Percentiles rank a stretch among this genome's conserved stretches.
phyloP scores from a whole-genome alignment of 1,140 invertebrate species.

The Trichomalopsis sarcophagae region DNA sequence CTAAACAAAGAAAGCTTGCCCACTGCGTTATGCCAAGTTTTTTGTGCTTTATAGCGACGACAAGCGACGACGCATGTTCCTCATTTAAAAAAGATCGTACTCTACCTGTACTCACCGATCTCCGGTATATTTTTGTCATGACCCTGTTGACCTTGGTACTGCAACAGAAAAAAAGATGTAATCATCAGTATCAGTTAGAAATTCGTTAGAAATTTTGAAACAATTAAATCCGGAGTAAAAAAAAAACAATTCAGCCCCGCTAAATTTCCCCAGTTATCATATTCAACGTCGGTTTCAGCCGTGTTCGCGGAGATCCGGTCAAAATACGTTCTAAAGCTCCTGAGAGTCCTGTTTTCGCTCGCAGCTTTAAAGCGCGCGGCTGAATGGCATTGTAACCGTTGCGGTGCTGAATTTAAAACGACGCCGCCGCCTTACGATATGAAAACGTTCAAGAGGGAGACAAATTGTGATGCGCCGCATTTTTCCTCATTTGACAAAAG shows the following conservation, averaged over 20 bases:
- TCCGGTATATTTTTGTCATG: conserved; percentile 69
- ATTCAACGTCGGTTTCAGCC: no score
- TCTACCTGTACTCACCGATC: conserved; percentile 66
- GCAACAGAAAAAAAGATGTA: conserved; percentile 58
- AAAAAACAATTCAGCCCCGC: no score
- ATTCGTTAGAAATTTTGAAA: no score
- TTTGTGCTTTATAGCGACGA: conserved; percentile 7
- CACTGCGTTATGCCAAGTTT: not conserved
- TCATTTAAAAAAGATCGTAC: conserved; percentile 28
- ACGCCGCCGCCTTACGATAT: not conserved
- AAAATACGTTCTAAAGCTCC: no score
- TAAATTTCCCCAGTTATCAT: no score
- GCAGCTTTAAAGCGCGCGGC: no score
- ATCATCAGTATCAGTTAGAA: no score
- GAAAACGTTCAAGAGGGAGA: not conserved
- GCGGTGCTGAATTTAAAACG: not conserved
- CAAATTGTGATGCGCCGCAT: not conserved
- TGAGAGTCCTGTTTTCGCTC: no score
- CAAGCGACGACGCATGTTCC: conserved; percentile 26
- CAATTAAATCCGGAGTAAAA: no score
- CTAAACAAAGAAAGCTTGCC: conserved; percentile 21
- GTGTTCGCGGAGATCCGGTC: no score
- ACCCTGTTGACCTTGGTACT: conserved; percentile 62
- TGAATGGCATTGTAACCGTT: not conserved
- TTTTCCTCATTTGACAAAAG: not conserved